phyloP scores from a whole-genome alignment of 2,113 vertebrate species.

The Xenotilapia flavipinnis region DNA sequence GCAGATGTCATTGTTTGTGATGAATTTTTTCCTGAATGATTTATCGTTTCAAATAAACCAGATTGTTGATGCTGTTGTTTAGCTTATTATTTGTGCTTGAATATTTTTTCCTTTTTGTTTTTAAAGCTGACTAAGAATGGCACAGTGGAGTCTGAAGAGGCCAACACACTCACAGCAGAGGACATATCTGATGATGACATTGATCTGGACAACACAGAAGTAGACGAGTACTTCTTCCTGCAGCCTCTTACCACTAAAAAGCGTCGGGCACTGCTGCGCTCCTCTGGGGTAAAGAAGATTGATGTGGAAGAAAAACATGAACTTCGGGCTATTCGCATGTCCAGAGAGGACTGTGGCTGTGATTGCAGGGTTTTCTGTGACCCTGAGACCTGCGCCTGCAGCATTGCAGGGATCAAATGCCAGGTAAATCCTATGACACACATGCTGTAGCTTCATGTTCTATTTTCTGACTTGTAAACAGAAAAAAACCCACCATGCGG shows the following conservation, averaged over 20 bases:
- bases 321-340: constrained; percentile 89
- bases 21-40: neutral
- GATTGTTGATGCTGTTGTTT: neutral
- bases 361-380: constrained; percentile 96
- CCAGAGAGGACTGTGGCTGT: constrained; percentile 95
- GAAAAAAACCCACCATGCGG: neutral
- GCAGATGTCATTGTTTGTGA: neutral
- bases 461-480: neutral
- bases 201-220: constrained; percentile 96
- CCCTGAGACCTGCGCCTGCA: constrained; percentile 96
- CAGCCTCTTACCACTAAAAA: constrained; percentile 97
- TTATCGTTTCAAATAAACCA: neutral
- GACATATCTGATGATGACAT: constrained; percentile 98
- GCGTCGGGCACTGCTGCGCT: constrained; percentile 84
- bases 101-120: constrained; percentile 10
- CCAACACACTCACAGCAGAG: constrained; percentile 87
- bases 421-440: constrained; percentile 75
- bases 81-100: neutral
- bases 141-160: constrained; percentile 92
- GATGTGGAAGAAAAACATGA: constrained; percentile 97
- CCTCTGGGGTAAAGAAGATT: constrained; percentile 95
- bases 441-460: neutral
- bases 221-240: constrained; percentile 97
- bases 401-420: constrained; percentile 95
- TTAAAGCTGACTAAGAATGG: constrained; percentile 93